Evolutionary conservation across 2,797 vertebrate genomes (phyloP).

Genomic region (Gymnoscopelus microlampas): DNA sequence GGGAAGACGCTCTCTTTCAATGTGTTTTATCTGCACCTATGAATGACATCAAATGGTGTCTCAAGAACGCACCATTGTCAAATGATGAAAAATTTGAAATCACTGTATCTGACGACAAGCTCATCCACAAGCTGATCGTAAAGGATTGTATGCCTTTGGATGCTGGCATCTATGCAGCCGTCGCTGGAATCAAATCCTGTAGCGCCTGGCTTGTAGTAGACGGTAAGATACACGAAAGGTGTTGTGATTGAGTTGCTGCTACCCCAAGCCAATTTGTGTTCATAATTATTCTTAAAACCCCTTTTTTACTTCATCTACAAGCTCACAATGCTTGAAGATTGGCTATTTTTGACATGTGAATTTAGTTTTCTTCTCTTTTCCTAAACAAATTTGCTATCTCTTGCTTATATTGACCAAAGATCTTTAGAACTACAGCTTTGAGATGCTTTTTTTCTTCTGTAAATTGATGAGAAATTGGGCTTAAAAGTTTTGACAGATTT

Average conservation of each 20-base stretch:
- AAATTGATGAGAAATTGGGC: no score
- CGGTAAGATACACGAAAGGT: slow-evolving; percentile 72
- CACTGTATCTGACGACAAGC: slow-evolving; percentile 84
- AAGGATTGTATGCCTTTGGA: slow-evolving; percentile 81
- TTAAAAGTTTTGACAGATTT: no score
- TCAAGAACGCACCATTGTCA: slow-evolving; percentile 75
- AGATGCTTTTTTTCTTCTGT: no score
- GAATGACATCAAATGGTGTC: slow-evolving; percentile 80
- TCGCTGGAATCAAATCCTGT: slow-evolving; percentile 84
- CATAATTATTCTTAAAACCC: no score
- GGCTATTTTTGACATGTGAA: no score
- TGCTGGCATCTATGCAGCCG: slow-evolving; percentile 86
- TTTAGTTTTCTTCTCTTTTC: not conserved
- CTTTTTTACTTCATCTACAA: no score
- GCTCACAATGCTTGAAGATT: no score
- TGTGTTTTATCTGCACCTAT: slow-evolving; percentile 82
- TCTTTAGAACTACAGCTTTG: no score
- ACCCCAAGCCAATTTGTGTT: no score
- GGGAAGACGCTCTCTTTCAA: slow-evolving; percentile 82
- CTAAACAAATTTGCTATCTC: no score
- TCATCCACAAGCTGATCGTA: slow-evolving; percentile 86
- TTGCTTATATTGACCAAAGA: no score
- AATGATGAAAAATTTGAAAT: slow-evolving; percentile 81
- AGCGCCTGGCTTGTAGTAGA: slow-evolving; percentile 90
- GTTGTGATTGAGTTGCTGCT: no score